Base-by-base conservation (phyloP, 1,140 invertebrate genomes). In the Caenorhabditis remanei region DNA sequence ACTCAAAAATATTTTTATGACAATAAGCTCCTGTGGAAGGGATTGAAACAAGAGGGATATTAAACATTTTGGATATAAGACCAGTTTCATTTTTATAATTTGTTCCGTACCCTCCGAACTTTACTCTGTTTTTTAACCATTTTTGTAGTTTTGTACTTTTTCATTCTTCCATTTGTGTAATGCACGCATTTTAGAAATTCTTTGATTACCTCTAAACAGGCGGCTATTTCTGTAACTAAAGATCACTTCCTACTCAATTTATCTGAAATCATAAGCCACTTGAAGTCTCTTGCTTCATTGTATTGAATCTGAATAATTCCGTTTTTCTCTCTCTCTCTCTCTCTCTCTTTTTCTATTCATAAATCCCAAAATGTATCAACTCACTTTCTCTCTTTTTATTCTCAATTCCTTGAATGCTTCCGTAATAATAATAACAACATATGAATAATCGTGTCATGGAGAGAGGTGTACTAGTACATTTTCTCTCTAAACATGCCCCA, bases 401-500 rank as follows among this genome's bases (percentile, higher is more conserved):
- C 61, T 11, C 61, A 11, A 32, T 63, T 40, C 11, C 61, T 63
- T 5, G n/a, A 58, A 32, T 43, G 41, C 71, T 79, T 79, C 71
- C 71, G 71, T 79, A 50, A 79, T 48, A 53, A 79, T 50, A 79
- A 79, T 16, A 79, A 53, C 14, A n/a, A 58, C 16, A 71, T 79
- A 79, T 48, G 71, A 50, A 79, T 79, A 79, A 50, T 79, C 71
- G 71, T 79, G 71, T 46, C 67, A 46, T 46, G 56, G n/a, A 58
- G 8, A 58, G 14, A 14, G 61, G 61, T 63, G 46, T 50, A 50
- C 71, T 79, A 79, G 71, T 79, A 79, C 21, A 50, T n/a, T 43
- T 71, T 11, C 46, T 50, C n/a, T 32, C 61, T 32, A 79, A 79
- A 79, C 71, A 79, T 79, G 71, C 19, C 71, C 71, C 71, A 79